A percentile compares a stretch with the other conserved stretches of the same genome.
Conservation (phyloP, 2,113 vertebrate species). For the Edolisoma coerulescens region DNA sequence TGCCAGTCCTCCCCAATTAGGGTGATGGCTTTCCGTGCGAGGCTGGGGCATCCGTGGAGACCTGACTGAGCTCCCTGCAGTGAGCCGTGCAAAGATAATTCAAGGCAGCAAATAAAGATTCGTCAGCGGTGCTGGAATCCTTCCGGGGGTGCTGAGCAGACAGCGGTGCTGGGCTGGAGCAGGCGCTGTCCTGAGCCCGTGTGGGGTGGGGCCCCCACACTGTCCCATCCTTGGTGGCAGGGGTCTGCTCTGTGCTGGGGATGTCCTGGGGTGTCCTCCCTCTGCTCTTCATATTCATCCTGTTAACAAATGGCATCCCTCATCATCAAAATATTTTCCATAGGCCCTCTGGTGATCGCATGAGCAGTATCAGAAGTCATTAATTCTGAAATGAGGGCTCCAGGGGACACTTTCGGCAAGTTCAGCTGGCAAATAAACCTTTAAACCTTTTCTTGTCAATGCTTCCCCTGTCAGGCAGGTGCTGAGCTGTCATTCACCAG, state of each 20-base stretch:
- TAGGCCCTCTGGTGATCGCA: not conserved
- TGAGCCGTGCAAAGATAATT: not conserved
- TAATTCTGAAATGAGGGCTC: not conserved
- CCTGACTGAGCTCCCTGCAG: not conserved
- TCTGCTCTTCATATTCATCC: not conserved
- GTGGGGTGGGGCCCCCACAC: not conserved
- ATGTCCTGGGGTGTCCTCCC: not conserved
- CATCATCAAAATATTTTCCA: not conserved
- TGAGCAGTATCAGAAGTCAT: not conserved
- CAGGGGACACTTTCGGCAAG: not conserved
- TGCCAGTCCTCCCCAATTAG: not conserved
- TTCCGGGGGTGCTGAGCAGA: not conserved
- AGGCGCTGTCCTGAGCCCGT: accelerated
- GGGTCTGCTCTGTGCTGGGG: not conserved
- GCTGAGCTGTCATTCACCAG: not conserved
- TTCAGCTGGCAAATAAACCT: not conserved
- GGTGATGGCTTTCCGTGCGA: not conserved
- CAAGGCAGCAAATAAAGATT: not conserved
- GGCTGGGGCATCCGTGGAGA: not conserved
- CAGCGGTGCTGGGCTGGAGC: not conserved
- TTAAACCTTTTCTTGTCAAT: not conserved
- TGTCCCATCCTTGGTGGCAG: accelerated
- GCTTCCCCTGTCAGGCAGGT: not conserved
- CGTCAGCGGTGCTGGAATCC: accelerated
- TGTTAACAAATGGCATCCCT: not conserved